Evolutionary conservation across 2,797 vertebrate species (phyloP).

Genomic region (Crotalus adamanteus): DNA sequence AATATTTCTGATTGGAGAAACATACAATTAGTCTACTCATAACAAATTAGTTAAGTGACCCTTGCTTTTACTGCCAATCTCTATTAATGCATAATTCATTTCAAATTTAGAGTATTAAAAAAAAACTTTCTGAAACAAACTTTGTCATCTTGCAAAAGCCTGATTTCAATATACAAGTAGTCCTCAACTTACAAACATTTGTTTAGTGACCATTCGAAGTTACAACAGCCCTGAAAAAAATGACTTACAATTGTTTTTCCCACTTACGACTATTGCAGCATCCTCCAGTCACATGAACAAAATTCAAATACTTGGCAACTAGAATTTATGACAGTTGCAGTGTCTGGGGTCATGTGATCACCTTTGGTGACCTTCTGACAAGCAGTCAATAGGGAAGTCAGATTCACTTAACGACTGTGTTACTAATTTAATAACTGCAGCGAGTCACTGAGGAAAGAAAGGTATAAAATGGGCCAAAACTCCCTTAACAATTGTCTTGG

Average conservation of each 20-base stretch:
- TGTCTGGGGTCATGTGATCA: neutral
- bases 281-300: neutral
- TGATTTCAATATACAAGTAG: neutral
- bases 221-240: neutral
- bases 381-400: neutral
- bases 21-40: neutral
- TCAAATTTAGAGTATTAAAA: neutral
- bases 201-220: neutral
- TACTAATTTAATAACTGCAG: neutral
- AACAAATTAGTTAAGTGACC: neutral
- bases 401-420: neutral
- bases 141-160: neutral
- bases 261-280: too few relatives aligned
- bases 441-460: neutral
- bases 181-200: neutral
- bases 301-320: neutral
- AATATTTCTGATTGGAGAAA: neutral
- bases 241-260: neutral
- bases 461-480: neutral
- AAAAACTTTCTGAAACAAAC: neutral
- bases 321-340: neutral
- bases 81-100: neutral
- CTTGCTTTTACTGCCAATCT: neutral
- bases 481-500: neutral
- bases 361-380: neutral